Evolutionary conservation across 2,113 vertebrate genomes (phyloP), one percentile per base, ranked within the genome.

Genomic region (Scolopax mira): DNA sequence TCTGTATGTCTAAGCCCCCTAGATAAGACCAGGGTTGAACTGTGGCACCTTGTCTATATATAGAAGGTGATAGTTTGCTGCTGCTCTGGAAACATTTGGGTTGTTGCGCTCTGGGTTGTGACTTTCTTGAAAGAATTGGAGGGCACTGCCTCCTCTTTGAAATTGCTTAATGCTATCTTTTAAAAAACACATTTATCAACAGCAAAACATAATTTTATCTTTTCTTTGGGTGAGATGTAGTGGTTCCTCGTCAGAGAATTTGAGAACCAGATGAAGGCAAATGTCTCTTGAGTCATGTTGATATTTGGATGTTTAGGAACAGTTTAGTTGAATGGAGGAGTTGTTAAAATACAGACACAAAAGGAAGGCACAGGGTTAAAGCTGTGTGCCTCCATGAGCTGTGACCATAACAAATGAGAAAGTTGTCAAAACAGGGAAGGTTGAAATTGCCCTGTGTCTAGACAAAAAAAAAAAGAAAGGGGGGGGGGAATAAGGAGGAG

Each of bases 61-160:
- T 91, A 94, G 92, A 51, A 79, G 69, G 57, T 65, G 89, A 41
- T 72, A 84, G 55, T 82, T 64, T 64, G 51, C 80, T 64, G 51
- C 80, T 84, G 83, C 69, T 81, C 89, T 84, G 84, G 80, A 67
- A 87, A 41, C 80, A 16, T 71, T 97, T 69, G 83, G 69, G 80
- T 71, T 33, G 69, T 51, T 92, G 69, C 25, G 3, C 35, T 92
- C 55, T 37, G 65, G 35, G 84, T 86, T 95, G 86, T 74, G 88
- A 67, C 77, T 92, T 86, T 3, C 2, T 1, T 44, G 73, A 27
- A 96, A 93, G 93, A 96, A 93, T 89, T 86, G 86, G 66, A 96
- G 94, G 94, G 49, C 88, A 80, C 75, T 65, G 85, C 83, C 55
- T 78, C 73, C 22, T 72, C 74, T 90, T 85, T 78, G 75, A 73